Evolutionary conservation across 2,888 invertebrate species (phyloP).

Genomic region (Hydraecia micacea): DNA sequence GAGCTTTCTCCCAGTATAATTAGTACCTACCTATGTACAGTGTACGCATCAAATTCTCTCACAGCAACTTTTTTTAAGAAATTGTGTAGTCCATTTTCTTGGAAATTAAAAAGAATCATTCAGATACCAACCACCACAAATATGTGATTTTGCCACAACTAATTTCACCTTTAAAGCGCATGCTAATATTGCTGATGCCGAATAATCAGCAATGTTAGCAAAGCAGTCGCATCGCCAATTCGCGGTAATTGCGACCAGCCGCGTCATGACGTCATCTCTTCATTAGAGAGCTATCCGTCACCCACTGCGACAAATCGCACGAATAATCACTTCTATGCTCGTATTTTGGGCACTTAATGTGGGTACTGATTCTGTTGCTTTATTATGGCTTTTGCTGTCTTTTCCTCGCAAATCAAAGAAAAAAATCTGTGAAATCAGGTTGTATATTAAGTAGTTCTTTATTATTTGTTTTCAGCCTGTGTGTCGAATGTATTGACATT

Average conservation of each 20-base stretch:
- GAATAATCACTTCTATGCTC: slow-evolving; percentile 16
- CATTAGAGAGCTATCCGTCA: slow-evolving; percentile 67
- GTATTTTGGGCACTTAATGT: slow-evolving; percentile 12
- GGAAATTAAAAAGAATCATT: neutral
- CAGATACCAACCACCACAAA: neutral
- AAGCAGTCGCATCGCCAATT: slow-evolving; percentile 54
- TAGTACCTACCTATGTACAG: too few relatives aligned
- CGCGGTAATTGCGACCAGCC: slow-evolving; percentile 64
- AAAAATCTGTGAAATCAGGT: neutral
- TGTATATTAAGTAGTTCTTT: neutral
- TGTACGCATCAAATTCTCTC: too few relatives aligned
- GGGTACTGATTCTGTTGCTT: slow-evolving; percentile 2
- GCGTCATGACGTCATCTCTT: slow-evolving; percentile 66
- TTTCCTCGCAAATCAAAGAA: neutral
- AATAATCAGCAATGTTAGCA: slow-evolving; percentile 56
- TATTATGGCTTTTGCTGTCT: neutral
- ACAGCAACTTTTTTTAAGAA: neutral
- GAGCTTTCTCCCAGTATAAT: neutral
- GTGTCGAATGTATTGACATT: too few relatives aligned
- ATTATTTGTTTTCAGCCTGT: neutral
- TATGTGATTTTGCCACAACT: slow-evolving; percentile 7
- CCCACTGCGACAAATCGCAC: slow-evolving; percentile 30
- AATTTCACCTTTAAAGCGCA: slow-evolving; percentile 5
- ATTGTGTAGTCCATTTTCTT: neutral
- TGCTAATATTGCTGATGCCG: slow-evolving; percentile 5